Conservation (phyloP, 1,140 invertebrate species). For the Polypedilum pembai region DNA sequence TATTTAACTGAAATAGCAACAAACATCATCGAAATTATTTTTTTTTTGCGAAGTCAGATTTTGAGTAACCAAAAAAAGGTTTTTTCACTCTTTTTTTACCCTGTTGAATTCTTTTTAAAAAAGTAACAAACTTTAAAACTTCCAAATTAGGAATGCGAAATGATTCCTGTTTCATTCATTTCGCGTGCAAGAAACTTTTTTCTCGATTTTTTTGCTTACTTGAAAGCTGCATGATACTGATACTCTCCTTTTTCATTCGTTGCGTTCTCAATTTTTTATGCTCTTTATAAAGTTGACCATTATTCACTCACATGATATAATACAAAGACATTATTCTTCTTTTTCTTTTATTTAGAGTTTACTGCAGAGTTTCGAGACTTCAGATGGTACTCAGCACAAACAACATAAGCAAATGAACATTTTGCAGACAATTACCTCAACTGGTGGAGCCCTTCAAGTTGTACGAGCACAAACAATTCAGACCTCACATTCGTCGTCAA, state of each 20-base stretch:
- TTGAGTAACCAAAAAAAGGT: not conserved
- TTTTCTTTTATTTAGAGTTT: slow-evolving; percentile 21
- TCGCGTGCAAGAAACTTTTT: slow-evolving; percentile 10
- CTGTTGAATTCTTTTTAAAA: not conserved
- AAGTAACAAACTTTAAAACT: not conserved
- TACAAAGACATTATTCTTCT: not conserved
- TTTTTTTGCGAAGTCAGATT: too few species aligned
- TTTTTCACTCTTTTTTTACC: not conserved
- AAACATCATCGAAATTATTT: too few species aligned
- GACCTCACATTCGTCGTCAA: slow-evolving; percentile 43
- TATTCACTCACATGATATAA: too few species aligned
- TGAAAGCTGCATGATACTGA: too few species aligned
- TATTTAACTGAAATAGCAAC: not conserved
- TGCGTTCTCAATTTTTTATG: too few species aligned
- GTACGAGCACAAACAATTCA: slow-evolving; percentile 48
- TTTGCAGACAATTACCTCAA: slow-evolving; percentile 45
- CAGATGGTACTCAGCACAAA: slow-evolving; percentile 45
- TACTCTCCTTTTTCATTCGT: too few species aligned
- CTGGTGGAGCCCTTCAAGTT: slow-evolving; percentile 45
- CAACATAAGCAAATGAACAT: slow-evolving; percentile 49
- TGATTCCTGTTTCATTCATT: slow-evolving; percentile 12
- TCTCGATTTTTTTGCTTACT: not conserved
- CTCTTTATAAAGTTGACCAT: too few species aligned
- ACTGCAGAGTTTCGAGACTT: slow-evolving; percentile 42
- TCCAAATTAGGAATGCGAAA: slow-evolving; percentile 8